These are phyloP conservation scores for Microctonus brassicae DNA, from an alignment of 2,888 invertebrate genomes.

Conservation along the genomic window DNA sequence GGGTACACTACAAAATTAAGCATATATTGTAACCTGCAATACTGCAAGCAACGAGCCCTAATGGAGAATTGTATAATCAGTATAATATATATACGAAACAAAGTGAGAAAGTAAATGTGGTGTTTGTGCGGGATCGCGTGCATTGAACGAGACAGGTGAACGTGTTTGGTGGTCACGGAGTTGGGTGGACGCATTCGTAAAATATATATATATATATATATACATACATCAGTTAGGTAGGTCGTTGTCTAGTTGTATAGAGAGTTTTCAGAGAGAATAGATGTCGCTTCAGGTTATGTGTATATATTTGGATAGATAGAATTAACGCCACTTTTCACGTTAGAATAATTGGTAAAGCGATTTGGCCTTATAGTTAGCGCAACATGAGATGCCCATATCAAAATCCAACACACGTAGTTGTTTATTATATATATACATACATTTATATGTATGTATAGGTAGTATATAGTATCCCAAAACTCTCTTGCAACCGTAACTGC, in stretches of 20 bases:
- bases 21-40: not conserved
- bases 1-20: no score
- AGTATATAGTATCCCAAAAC: no score
- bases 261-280: not conserved
- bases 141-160: conserved; percentile 32
- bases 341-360: conserved; percentile 63
- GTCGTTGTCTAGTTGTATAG: not conserved
- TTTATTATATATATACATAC: not conserved
- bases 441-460: no score
- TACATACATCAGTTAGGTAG: no score
- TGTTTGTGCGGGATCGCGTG: conserved; percentile 24
- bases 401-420: conserved; percentile 34
- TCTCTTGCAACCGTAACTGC: not conserved
- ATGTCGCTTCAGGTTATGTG: conserved; percentile 21
- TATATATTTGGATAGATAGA: conserved; percentile 60
- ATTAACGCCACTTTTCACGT: conserved; percentile 59
- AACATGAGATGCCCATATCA: conserved; percentile 63
- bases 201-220: not conserved
- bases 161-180: conserved; percentile 31
- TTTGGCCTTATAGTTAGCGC: conserved; percentile 64
- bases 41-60: not conserved
- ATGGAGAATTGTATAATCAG: not conserved
- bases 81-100: not conserved
- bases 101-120: not conserved
- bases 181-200: conserved; percentile 16